Conservation (phyloP, 2,888 invertebrate species). For the Parnassius apollo region DNA sequence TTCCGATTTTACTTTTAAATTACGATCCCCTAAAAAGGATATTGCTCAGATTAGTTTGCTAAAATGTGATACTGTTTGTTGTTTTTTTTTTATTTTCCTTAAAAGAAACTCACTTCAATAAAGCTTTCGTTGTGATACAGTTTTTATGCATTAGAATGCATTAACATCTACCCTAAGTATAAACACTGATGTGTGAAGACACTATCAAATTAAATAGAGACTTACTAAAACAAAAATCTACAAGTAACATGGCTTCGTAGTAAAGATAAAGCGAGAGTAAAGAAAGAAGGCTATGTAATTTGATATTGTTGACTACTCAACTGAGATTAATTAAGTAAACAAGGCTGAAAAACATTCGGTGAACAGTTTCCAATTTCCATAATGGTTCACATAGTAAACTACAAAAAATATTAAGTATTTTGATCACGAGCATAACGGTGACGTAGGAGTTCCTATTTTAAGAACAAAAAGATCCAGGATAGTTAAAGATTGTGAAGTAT, state of each 20-base stretch:
- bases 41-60: no score
- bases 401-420: no score
- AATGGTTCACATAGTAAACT: background rate
- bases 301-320: slow-evolving; percentile 58
- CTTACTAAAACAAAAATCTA: slow-evolving; percentile 42
- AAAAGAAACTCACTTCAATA: no score
- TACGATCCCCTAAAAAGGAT: no score
- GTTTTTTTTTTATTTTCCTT: no score
- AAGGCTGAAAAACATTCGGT: background rate
- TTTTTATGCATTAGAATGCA: background rate
- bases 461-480: no score
- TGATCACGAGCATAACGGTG: no score
- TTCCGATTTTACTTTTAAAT: no score
- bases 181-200: background rate
- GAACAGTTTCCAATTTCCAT: background rate
- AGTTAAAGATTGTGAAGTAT: no score
- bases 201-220: slow-evolving; percentile 49
- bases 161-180: background rate
- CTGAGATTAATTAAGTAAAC: background rate
- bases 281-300: slow-evolving; percentile 57
- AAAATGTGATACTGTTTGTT: no score
- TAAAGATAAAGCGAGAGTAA: slow-evolving; percentile 32
- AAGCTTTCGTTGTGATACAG: no score
- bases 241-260: slow-evolving; percentile 31
- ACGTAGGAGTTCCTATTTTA: no score